Evolutionary conservation across 2,797 vertebrate species (phyloP).

Genomic region (Meriones psammophilus): DNA sequence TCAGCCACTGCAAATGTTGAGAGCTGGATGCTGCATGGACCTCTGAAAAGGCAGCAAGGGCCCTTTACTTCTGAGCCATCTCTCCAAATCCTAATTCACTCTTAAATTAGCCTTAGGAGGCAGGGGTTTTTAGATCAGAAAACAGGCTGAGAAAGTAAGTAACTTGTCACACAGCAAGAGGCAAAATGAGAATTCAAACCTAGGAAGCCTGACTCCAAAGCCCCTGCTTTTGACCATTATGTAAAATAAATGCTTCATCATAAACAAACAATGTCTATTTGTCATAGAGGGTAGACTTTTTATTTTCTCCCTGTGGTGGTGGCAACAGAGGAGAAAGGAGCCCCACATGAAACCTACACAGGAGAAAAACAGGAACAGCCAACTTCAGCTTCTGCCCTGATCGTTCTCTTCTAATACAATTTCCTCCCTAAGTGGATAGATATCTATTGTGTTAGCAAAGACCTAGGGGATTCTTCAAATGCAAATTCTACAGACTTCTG

Average conservation of each 20-base stretch:
- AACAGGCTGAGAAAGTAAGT: background rate
- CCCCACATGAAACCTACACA: background rate
- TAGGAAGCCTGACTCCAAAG: background rate
- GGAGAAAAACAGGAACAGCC: background rate
- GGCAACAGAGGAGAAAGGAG: background rate
- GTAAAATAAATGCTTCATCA: background rate
- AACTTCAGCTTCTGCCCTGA: background rate
- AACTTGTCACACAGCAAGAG: background rate
- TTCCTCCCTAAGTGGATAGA: background rate
- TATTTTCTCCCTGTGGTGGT: background rate
- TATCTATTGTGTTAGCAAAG: background rate
- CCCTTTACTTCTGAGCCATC: background rate
- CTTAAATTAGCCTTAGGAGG: background rate
- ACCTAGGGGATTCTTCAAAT: slow-evolving; percentile 3
- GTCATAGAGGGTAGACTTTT: rapidly evolving
- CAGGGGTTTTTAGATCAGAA: background rate
- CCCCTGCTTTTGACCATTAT: background rate
- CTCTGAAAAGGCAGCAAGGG: background rate
- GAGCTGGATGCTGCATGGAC: background rate
- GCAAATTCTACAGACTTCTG: background rate
- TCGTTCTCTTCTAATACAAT: background rate
- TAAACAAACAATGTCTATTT: background rate
- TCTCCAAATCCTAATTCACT: background rate
- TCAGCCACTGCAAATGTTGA: background rate
- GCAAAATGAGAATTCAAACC: background rate